phyloP scores from a whole-genome alignment of 1,140 invertebrate genomes.

The Chymomyza costata region DNA sequence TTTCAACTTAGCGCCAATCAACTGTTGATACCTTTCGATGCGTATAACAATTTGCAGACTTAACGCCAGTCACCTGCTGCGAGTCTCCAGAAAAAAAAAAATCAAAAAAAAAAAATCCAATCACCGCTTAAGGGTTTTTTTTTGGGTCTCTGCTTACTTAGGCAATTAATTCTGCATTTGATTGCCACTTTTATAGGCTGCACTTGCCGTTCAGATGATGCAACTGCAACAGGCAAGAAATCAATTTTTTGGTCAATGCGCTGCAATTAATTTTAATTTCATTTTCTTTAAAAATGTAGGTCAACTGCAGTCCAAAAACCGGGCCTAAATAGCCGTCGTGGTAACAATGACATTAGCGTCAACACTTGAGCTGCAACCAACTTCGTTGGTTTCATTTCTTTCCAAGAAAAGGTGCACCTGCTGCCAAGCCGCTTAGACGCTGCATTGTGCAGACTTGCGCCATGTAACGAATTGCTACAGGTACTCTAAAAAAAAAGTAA shows the following conservation, averaged over 20 bases:
- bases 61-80: slow-evolving; percentile 44
- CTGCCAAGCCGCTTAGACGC: background rate
- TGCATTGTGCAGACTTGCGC: slow-evolving; percentile 5
- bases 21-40: slow-evolving; percentile 4
- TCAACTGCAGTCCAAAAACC: slow-evolving; percentile 25
- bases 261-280: slow-evolving; percentile 53
- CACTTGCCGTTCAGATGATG: slow-evolving; percentile 36
- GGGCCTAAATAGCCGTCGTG: slow-evolving; percentile 11
- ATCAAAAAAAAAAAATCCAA: too few relatives aligned
- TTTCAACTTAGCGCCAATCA: slow-evolving; percentile 6
- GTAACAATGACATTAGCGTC: slow-evolving; percentile 63
- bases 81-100: slow-evolving; percentile 29
- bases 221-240: slow-evolving; percentile 55
- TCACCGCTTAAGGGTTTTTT: too few relatives aligned
- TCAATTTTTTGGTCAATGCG: slow-evolving; percentile 41
- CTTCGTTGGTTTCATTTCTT: background rate
- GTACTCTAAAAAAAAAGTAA: too few relatives aligned
- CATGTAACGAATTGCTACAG: slow-evolving; percentile 54
- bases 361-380: slow-evolving; percentile 41
- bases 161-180: slow-evolving; percentile 52
- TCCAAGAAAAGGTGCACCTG: too few relatives aligned
- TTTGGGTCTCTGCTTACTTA: slow-evolving; percentile 19
- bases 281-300: slow-evolving; percentile 64
- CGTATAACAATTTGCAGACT: slow-evolving; percentile 3
- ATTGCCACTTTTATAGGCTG: slow-evolving; percentile 43